Evolutionary conservation across 2,113 vertebrate genomes (phyloP), one percentile per base, ranked within the genome.

Genomic region (Melanotaenia duboulayi): DNA sequence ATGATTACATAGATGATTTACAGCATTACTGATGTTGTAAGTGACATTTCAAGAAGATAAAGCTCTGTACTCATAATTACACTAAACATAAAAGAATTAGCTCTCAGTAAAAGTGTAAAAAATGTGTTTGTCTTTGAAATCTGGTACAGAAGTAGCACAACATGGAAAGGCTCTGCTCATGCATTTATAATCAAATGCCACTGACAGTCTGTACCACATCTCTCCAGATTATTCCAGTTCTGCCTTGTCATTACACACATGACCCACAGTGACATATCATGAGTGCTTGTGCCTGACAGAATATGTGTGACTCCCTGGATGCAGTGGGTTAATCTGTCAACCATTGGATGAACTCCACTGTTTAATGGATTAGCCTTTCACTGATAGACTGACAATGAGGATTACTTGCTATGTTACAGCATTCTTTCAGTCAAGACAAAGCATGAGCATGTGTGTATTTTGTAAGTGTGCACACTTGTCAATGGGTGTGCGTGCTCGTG

Each of bases 291-390:
- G 46, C 19, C 60, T 68, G 49, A 50, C 23, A 51, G 48, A 12
- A 32, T 39, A 59, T 17, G 49, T 52, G 3, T 4, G 24, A 51
- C 40, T 75, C 59, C 25, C 54, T 66, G 62, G 60, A 71, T 81
- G 74, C 67, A 71, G 48, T 46, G 70, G 73, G 79, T 85, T 82
- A 88, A 90, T 88, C 86, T 82, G 49, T 81, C 71, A 81, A 70
- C 81, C 46, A 6, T 66, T 81, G 64, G 80, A 85, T 88, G 84
- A 91, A 83, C 81, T 73, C 63, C 56, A 61, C 71, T 46, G 64
- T 83, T 84, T 80, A 81, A 73, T 76, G 76, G 82, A 87, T 89
- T 87, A 84, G 62, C 71, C 50, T 86, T 84, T 84, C 74, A 72
- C 79, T 71, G 63, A 40, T 74, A 58, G 59, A 79, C 63, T 52